Conservation (phyloP, 2,113 vertebrate species). For the Caloenas nicobarica region DNA sequence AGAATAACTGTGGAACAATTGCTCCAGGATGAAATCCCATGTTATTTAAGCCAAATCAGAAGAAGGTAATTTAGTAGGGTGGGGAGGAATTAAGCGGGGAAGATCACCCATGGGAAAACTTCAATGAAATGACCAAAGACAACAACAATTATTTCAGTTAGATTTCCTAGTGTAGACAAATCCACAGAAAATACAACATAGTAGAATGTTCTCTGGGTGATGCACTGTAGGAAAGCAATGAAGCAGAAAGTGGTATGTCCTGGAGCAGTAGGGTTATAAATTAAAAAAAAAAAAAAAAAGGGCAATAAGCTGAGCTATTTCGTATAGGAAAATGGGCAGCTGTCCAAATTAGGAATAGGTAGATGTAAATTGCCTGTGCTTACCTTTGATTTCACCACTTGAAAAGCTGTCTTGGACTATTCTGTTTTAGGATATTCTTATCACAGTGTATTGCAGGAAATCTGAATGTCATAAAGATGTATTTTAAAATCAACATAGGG, state of each 20-base stretch:
- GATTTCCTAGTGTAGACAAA: neutral
- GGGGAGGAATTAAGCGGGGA: neutral
- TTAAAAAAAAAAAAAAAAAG: neutral
- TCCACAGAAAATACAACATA: neutral
- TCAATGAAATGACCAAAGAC: neutral
- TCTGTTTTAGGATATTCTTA: neutral
- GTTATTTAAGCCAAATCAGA: neutral
- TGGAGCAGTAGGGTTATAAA: neutral
- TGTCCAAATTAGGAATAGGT: neutral
- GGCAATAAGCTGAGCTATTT: neutral
- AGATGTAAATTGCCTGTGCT: neutral
- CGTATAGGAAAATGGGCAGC: neutral
- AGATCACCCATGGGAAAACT: neutral
- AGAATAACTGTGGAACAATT: neutral
- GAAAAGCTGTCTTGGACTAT: neutral
- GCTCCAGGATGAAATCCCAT: neutral
- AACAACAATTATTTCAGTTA: neutral
- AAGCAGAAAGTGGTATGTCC: neutral
- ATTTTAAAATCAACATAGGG: neutral
- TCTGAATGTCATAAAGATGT: neutral
- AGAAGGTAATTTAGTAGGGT: neutral
- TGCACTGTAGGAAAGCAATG: neutral
- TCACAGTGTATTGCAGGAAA: neutral
- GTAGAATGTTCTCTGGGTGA: neutral
- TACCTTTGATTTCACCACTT: neutral